Evolutionary conservation across 2,797 vertebrate species (phyloP), one percentile per base, ranked within the genome.

Genomic region (Silurus aristotelis): DNA sequence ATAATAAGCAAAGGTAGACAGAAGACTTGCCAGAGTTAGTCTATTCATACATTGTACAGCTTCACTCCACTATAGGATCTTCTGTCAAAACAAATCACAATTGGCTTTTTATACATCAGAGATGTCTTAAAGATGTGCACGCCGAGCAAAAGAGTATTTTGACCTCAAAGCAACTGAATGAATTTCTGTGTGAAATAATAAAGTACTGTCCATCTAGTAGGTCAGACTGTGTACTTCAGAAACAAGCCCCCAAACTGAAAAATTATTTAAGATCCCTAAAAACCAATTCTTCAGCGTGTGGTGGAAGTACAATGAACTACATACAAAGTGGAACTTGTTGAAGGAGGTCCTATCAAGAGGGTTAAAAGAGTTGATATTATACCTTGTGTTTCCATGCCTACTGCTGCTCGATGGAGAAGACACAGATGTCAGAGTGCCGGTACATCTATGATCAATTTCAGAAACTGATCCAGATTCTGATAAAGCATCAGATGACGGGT

Each of bases 21-120:
- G 71, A 48, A 20, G 38, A 73, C 20, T 48, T 73, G 7, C n/a
- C 67, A 10, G 71, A 73, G 43, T 46, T 73, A 48, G 31, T 73
- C 15, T 73, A 73, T 73, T 38, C 71, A 6, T 73, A 73, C 43
- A 73, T 46, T 73, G 71, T 73, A 19, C 46, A 38, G 5, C 71
- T 60, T 5, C 60, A 84, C 31, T 7, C 73, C 0, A 71, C 84
- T 4, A 85, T 68, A 15, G 78, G 84, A 2, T 75, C 75, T 13
- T 81, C 84, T n/a, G 52, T 1, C 1, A 31, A 31, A 13, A 8
- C 14, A 14, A 82, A 46, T 3, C 6, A 10, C 19, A 71, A 76
- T 5, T 87, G 63, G 86, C 43, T 84, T 14, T 25, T 1, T 7
- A 17, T 71, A 31, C 79, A 82, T 5, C 77, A 87, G n/a, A 25